Base-by-base conservation (phyloP, 2,113 vertebrate species). In the Gallinago jamesoni region DNA sequence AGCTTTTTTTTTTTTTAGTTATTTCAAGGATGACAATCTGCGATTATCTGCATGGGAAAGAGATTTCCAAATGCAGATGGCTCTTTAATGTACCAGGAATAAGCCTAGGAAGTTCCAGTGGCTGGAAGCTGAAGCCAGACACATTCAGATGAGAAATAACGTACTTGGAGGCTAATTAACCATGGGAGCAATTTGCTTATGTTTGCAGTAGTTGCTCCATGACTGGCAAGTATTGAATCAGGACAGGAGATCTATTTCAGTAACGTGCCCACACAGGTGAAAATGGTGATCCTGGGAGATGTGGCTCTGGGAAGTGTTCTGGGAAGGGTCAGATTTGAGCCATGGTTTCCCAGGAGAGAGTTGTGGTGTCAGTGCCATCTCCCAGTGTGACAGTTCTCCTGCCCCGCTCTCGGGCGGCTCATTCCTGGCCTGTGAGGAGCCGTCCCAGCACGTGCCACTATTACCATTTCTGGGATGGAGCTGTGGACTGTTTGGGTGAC, bases 131-230 rank as follows among this genome's bases (percentile, higher is more conserved):
- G 89, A 87, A 76, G 56, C 35, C 48, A 73, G 77, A 87, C 80
- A 89, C 53, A 74, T 95, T 94, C 31, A 80, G 68, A 88, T 87
- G 87, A 94, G 70, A 90, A 96, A 91, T 94, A 95, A 94, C 12
- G 3, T 66, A 53, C 77, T 91, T 89, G 62, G 69, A 73, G 66
- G 30, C 27, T 95, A 95, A 92, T 89, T 96, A 95, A 72, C 84
- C 87, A 37, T 45, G 69, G 62, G 74, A 95, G 7, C 69, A 93
- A 91, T 94, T 96, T 89, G 45, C 47, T 69, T 93, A 62, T 87
- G 79, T 63, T 93, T 87, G 59, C 50, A 76, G 50, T 67, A 83
- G 63, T 41, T 93, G 72, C 78, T 83, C 59, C 31, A 4, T 67
- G 70, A 27, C 81, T 85, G 75, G 59, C 33, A 62, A 43, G 55